These are phyloP conservation scores for Perizoma flavofasciatum DNA, from an alignment of 2,888 invertebrate species.

Conservation along the genomic window DNA sequence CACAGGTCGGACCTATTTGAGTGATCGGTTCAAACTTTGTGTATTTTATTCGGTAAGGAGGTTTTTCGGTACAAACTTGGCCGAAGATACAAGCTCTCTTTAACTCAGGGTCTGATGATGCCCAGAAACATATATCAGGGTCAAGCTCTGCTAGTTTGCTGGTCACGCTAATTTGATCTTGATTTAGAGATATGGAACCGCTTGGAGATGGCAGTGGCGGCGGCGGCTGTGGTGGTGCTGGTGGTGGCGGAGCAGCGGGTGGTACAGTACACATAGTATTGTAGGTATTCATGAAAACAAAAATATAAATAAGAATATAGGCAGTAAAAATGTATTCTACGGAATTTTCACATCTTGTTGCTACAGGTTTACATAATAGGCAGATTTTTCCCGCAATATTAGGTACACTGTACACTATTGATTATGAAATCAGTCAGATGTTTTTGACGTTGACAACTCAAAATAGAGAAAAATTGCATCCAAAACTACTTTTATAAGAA, in stretches of 20 bases:
- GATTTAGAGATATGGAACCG: constrained; percentile 21
- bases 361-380: too few relatives aligned
- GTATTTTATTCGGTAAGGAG: constrained; percentile 79
- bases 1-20: constrained; percentile 91
- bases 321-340: too few relatives aligned
- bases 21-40: constrained; percentile 64
- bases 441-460: constrained; percentile 6
- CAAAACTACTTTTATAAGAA: too few relatives aligned
- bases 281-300: too few relatives aligned
- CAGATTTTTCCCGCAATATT: too few relatives aligned
- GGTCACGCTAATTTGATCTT: constrained; percentile 31
- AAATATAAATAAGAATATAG: too few relatives aligned
- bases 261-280: constrained; percentile 59
- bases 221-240: constrained; percentile 55
- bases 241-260: constrained; percentile 43
- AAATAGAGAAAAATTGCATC: too few relatives aligned
- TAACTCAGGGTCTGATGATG: constrained; percentile 73
- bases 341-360: too few relatives aligned
- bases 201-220: constrained; percentile 28
- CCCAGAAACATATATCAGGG: constrained; percentile 19
- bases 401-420: too few relatives aligned
- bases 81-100: constrained; percentile 83
- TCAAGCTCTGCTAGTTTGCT: constrained; percentile 14
- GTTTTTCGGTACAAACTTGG: constrained; percentile 73
- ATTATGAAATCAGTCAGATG: neutral